Conservation (phyloP, 2,113 vertebrate genomes). For the Daubentonia madagascariensis region DNA sequence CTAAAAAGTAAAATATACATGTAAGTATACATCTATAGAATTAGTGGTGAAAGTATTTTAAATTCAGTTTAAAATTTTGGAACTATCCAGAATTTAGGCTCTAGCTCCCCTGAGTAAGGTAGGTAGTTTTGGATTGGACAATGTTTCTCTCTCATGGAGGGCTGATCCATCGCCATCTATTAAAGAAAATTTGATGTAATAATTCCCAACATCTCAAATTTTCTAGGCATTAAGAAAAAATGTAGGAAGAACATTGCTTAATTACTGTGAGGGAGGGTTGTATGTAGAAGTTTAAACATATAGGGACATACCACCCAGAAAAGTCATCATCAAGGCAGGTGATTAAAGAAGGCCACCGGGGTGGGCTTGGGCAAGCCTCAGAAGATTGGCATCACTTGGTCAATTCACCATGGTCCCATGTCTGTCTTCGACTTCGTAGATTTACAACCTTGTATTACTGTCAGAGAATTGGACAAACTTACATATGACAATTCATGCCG, state of each 20-base stretch:
- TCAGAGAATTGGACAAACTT: neutral
- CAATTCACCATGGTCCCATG: neutral
- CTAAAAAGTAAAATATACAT: neutral
- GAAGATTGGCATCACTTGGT: neutral
- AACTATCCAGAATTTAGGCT: neutral
- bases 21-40: neutral
- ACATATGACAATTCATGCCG: neutral
- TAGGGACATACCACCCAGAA: neutral
- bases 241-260: neutral
- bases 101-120: neutral
- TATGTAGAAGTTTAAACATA: neutral
- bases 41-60: neutral
- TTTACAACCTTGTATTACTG: neutral
- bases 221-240: neutral
- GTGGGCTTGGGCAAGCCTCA: neutral
- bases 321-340: neutral
- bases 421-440: neutral
- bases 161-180: neutral
- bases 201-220: neutral
- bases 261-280: neutral
- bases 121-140: neutral
- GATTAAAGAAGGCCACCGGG: neutral
- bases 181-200: neutral
- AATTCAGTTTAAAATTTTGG: neutral
- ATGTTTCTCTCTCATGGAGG: no score